Base-by-base conservation (phyloP, 2,113 vertebrate species). In the Pollachius pollachius region DNA sequence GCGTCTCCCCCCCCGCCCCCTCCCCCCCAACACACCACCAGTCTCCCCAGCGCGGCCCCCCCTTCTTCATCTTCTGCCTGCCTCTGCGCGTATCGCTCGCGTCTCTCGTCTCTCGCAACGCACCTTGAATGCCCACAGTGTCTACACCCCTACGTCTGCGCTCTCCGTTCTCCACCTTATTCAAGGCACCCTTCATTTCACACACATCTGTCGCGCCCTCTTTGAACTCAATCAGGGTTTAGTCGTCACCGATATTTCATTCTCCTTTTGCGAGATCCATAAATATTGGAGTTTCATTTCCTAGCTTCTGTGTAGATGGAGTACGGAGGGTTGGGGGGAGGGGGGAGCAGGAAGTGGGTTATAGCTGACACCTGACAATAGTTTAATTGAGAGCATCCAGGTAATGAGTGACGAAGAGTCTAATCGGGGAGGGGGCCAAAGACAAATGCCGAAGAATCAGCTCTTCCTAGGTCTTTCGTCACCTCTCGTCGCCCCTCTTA, bases 381-480 rank as follows among this genome's bases (percentile, higher is more conserved):
- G 15, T 57, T 57, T 57, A 57, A 83, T 81, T 57, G 69, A 77
- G 84, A 67, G 61, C 71, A 79, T 68, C 18, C 52, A 11, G 34
- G 21, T 52, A 74, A 73, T 75, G 62, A 77, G 69, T 76, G 65
- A 80, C 9, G 2, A 7, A 81, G 78, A 69, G 79, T 74, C 77
- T 74, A 76, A 77, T 64, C 59, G 64, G 58, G 37, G 65, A 25
- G 61, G 34, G 67, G 62, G 68, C 69, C 73, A 19, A 34, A 70
- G 56, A 80, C 75, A 64, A 83, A 85, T 78, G 3, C 66, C 60
- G 30, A n/a, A 63, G 70, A 71, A 81, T 76, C 73, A 73, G 21
- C 63, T 65, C 52, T n/a, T 69, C 52, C 68, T 58, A 63, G 71
- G 77, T 85, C 82, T 71, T 67, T 71, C 81, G 74, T 83, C 74